phyloP scores from a whole-genome alignment of 2,797 vertebrate genomes.

The Liparis tanakae region DNA sequence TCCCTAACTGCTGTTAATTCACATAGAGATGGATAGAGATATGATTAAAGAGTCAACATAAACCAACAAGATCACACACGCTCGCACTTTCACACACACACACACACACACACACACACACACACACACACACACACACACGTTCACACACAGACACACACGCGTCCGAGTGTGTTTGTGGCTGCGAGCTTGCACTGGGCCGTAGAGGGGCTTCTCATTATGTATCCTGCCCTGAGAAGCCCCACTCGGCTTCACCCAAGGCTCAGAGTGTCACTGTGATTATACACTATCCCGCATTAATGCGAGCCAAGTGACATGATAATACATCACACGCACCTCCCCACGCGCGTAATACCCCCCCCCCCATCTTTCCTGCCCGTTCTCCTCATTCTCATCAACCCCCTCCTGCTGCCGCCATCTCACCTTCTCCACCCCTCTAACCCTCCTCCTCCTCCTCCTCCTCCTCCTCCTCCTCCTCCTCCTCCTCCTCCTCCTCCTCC shows the following conservation, averaged over 20 bases:
- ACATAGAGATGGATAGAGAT: conserved; percentile 13
- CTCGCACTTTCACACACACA: not conserved
- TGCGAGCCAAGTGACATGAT: conserved; percentile 35
- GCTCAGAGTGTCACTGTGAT: conserved; percentile 68
- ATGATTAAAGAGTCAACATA: conserved; percentile 26
- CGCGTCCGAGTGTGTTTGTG: conserved; percentile 26
- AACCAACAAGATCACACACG: conserved; percentile 21
- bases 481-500: conserved; percentile 22
- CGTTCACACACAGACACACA: no score
- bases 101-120: conserved; percentile 33
- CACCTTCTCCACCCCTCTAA: conserved; percentile 35
- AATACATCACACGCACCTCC: conserved; percentile 49
- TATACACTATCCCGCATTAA: conserved; percentile 57
- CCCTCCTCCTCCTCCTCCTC: conserved; percentile 14
- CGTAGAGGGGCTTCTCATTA: conserved; percentile 57
- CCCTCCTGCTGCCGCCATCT: conserved; percentile 30
- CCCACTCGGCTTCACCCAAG: conserved; percentile 61
- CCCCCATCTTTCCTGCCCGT: conserved; percentile 13
- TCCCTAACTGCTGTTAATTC: conserved; percentile 45
- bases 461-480: conserved; percentile 20
- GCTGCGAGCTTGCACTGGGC: conserved; percentile 37
- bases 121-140: no score
- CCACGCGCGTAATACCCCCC: conserved; percentile 17
- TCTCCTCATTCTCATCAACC: conserved; percentile 33
- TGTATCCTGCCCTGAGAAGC: conserved; percentile 51